Base-by-base conservation (phyloP, 2,888 invertebrate species). In the Calephelis perditalis region DNA sequence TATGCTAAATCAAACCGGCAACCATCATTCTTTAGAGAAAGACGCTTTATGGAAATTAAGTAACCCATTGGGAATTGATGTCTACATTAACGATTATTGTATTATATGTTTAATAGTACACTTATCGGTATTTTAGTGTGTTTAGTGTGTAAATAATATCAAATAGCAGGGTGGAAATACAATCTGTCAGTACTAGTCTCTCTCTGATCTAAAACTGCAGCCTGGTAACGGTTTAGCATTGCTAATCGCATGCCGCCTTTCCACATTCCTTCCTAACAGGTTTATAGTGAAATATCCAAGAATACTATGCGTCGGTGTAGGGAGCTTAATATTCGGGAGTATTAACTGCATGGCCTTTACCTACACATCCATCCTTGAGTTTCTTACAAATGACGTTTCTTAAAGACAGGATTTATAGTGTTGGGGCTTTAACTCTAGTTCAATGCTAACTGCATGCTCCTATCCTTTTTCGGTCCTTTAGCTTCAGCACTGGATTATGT, bases 231-330 rank as follows among this genome's bases (percentile, higher is more conserved):
- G 61, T 56, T 59, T 62, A 56, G 59, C 54, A 54, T 66, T 70
- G 73, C 69, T 87, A 83, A 87, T 65, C 64, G 86, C 85, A 87
- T 81, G 86, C 65, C 35, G 65, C 84, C 88, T 72, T 12, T 79
- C 86, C 85, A 59, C 60, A 35, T 65, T 70, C 82, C 84, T 70
- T 85, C 84, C 86, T 75, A 57, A 62, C 63, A 68, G 69, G 71
- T 81, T 79, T 79, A 78, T 80, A 82, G 81, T 77, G 35, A 46
- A 26, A 56, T 10, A 43, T 62, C 57, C 61, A 26, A 11, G 47
- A 37, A 46, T 35, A 9, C 49, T 59, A 40, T 40, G 55, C 45
- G 61, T 52, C 63, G 62, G 59, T 71, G 74, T 76, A 70, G 78
- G 72, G 69, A 68, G 68, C 67, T 60, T 84, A 84, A 85, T 75